phyloP scores from a whole-genome alignment of 2,797 vertebrate genomes.

The Chelon labrosus region DNA sequence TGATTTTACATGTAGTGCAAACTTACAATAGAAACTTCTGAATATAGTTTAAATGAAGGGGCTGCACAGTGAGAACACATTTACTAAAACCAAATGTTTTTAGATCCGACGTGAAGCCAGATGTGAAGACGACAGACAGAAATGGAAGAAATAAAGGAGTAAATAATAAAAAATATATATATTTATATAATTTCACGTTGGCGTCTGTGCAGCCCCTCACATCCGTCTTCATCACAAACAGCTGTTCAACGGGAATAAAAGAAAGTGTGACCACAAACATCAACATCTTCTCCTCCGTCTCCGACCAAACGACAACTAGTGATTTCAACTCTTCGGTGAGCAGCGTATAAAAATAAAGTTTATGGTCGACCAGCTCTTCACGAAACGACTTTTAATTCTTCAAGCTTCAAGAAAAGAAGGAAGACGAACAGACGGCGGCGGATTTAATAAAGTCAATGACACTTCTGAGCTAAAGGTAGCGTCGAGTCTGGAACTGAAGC shows the following conservation, averaged over 20 bases:
- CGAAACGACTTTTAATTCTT: too few relatives aligned
- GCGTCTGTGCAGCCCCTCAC: constrained; percentile 23
- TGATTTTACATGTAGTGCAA: constrained; percentile 27
- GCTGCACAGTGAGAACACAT: constrained; percentile 25
- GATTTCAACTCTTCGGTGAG: constrained; percentile 50
- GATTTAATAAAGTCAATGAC: background rate
- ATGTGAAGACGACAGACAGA: too few relatives aligned
- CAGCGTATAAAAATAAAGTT: constrained; percentile 65
- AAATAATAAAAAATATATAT: too few relatives aligned
- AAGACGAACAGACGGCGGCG: background rate
- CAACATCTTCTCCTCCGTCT: background rate
- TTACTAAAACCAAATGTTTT: too few relatives aligned
- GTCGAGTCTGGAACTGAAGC: background rate
- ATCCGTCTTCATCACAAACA: constrained; percentile 2
- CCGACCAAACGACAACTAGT: background rate
- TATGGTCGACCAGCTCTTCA: background rate
- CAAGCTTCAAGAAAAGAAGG: background rate
- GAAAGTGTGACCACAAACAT: constrained; percentile 1
- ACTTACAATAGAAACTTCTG: constrained; percentile 15
- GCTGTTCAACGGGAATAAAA: background rate
- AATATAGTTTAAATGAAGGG: background rate
- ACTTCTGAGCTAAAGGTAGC: background rate
- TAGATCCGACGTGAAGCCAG: too few relatives aligned
- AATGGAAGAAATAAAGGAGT: too few relatives aligned
- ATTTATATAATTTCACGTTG: too few relatives aligned